Base-by-base conservation (phyloP, 2,888 invertebrate species). In the Ferrisia virgata region DNA sequence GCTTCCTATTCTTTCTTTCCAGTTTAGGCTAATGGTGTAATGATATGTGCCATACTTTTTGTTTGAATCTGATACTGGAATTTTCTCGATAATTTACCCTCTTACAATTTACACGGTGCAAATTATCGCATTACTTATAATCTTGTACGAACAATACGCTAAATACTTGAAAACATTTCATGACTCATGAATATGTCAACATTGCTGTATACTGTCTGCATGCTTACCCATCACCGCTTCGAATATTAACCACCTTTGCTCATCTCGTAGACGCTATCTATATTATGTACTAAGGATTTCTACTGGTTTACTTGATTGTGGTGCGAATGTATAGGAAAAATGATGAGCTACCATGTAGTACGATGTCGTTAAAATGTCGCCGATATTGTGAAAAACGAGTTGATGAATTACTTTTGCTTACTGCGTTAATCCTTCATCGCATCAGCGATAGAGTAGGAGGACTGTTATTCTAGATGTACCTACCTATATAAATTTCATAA, bases 341-440 rank as follows among this genome's bases (percentile, higher is more conserved):
- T 64, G 64, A 64, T 64, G 64, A 64, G 28, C 64, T 64, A 31
- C 64, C 28, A 28, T 28, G 22, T 22, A 22, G 64, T 64, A 64
- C 28, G 28, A 64, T 28, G 64, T 64, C 28, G 64, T 64, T 64
- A 64, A 64, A 28, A 15, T 64, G 64, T 64, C 64, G 64, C 64
- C 64, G 64, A 64, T 64, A 28, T 64, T 64, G 25, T 64, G 64
- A 64, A 64, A 64, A 64, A 64, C 28, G 64, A 28, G 15, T 25
- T 64, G 64, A 64, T 64, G 64, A 64, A 64, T 64, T 64, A 64
- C 64, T 64, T 64, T 28, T 64, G 64, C 64, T 64, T 64, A 28
- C 64, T 64, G 28, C 28, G 64, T 64, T 64, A 64, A 64, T 64
- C 64, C 28, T 64, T 64, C 64, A 64, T 64, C 64, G 64, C 25